Base-by-base conservation (phyloP, 2,888 invertebrate species). In the Agrochola circellaris region DNA sequence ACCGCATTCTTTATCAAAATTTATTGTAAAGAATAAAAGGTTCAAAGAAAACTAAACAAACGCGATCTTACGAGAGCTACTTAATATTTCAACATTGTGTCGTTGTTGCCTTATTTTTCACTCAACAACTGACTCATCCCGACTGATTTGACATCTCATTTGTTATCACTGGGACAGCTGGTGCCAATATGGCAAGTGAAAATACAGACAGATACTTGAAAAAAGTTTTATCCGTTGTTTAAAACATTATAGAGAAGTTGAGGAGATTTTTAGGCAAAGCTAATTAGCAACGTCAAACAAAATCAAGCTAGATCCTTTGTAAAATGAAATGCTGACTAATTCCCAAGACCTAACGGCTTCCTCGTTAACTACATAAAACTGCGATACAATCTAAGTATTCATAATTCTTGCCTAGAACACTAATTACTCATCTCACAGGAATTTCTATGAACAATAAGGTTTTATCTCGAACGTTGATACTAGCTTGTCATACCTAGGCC, bases 401-500 rank as follows among this genome's bases (percentile, higher is more conserved):
- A 71, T 75, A 79, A 74, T 77, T 68, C 67, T 64, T 73, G 69
- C 51, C 64, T 80, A 77, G 76, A 77, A 54, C 45, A 73, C 60
- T 77, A 84, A 82, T 89, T 84, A 84, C 69, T 87, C 85, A 89
- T 83, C 79, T 80, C 54, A 62, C 51, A 79, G 66, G 84, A 87
- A 87, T 89, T 84, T 82, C 45, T 71, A 64, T 66, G 79, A 86
- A 89, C 89, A 87, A 89, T 86, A 73, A 81, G 66, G 79, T 81
- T 81, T 87, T 89, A 89, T 89, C 87, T 83, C 71, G 74, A 78
- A 71, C 68, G 68, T 71, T 80, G 75, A 85, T 86, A 83, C 60
- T 54, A 56, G 72, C 73, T 74, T 65, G 72, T 69, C 48, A 66
- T 75, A 73, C 69, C 73, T 83, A 73, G 70, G 58, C 30, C 79